These are phyloP conservation scores for Mamestra brassicae DNA, from an alignment of 2,888 invertebrate genomes.

Conservation along the genomic window DNA sequence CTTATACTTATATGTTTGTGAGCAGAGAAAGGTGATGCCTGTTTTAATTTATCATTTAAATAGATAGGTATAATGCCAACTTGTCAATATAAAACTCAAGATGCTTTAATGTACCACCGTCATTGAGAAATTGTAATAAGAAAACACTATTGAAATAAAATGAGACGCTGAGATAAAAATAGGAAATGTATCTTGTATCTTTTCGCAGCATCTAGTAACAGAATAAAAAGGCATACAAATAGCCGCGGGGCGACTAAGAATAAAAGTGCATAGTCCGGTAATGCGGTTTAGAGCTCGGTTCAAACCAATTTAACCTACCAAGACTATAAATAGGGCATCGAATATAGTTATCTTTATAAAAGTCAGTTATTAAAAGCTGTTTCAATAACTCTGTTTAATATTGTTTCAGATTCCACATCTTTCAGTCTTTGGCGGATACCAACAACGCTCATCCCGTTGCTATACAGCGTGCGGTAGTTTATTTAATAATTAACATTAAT, in stretches of 20 bases:
- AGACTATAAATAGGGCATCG: conserved; percentile 22
- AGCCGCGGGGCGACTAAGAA: conserved; percentile 1
- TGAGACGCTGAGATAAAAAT: not conserved
- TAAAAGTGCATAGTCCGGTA: conserved; percentile 45
- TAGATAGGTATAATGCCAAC: too few relatives aligned
- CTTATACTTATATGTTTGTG: not conserved
- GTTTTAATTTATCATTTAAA: not conserved
- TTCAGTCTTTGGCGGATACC: conserved; percentile 77
- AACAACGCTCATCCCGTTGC: conserved; percentile 75
- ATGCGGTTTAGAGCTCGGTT: conserved; percentile 39
- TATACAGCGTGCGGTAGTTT: conserved; percentile 86
- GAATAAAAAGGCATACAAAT: conserved; percentile 23
- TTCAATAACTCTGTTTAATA: conserved; percentile 31
- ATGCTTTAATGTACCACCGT: too few relatives aligned
- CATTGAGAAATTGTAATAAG: not conserved
- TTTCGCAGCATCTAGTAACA: not conserved
- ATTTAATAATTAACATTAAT: conserved; percentile 61
- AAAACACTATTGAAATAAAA: not conserved
- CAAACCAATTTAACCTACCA: conserved; percentile 31
- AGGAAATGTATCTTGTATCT: not conserved
- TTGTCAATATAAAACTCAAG: too few relatives aligned
- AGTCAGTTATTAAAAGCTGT: conserved; percentile 16
- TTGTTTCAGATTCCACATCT: conserved; percentile 83
- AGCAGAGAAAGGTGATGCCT: not conserved
- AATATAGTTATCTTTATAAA: not conserved